Evolutionary conservation across 2,113 vertebrate genomes (phyloP).

Genomic region (Delphinus delphis): DNA sequence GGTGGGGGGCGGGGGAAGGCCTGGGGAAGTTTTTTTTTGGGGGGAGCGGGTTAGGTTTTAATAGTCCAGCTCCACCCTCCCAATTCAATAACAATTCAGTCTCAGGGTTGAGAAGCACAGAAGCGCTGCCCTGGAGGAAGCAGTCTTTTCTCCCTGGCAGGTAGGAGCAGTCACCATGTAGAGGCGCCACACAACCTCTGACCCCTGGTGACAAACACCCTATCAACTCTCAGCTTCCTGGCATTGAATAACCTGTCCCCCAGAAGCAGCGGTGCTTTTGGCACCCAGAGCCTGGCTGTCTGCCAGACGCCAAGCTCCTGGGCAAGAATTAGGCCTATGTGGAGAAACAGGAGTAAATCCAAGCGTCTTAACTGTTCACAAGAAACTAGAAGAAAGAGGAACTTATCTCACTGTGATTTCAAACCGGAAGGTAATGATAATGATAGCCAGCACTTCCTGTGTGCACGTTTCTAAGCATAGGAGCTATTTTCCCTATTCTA

Average conservation of each 20-base stretch:
- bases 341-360: not conserved
- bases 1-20: not conserved
- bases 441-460: not conserved
- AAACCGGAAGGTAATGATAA: not conserved
- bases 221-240: not conserved
- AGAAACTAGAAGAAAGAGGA: slow-evolving; percentile 40
- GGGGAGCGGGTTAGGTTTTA: too few species aligned
- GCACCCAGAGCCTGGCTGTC: not conserved
- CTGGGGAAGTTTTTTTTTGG: too few species aligned
- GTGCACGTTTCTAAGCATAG: not conserved
- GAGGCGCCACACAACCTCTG: not conserved
- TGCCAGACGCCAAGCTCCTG: not conserved
- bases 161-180: not conserved
- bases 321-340: not conserved
- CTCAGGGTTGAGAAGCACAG: not conserved
- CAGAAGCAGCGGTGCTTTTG: not conserved
- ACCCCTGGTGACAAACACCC: not conserved
- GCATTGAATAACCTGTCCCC: not conserved
- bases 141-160: not conserved
- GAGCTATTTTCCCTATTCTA: not conserved
- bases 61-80: not conserved
- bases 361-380: not conserved
- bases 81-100: not conserved
- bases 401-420: not conserved
- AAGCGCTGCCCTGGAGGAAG: not conserved